A percentile compares a stretch with the other conserved stretches of the same genome.
Evolutionary conservation across 2,888 invertebrate genomes (phyloP).

Genomic region (Scaptomyza flava): DNA sequence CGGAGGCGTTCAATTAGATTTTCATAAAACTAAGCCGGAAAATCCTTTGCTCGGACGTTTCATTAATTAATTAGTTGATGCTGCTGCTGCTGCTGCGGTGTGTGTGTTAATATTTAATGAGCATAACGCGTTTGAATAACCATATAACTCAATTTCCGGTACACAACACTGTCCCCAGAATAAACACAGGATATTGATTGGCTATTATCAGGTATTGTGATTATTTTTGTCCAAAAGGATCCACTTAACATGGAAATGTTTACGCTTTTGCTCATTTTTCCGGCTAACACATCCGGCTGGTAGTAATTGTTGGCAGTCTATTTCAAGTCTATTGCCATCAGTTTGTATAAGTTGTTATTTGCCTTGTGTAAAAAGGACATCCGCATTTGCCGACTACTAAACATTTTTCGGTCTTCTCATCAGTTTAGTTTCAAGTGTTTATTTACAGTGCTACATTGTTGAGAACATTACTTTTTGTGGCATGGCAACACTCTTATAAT

Average conservation of each 20-base stretch:
- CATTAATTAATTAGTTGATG: constrained; percentile 62
- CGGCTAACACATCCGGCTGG: constrained; percentile 32
- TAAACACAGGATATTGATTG: neutral
- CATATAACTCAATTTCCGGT: constrained; percentile 54
- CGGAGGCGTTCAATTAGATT: constrained; percentile 26
- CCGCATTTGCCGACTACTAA: constrained; percentile 25
- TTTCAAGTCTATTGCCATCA: constrained; percentile 24
- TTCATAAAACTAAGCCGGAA: constrained; percentile 24
- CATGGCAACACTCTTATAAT: constrained; percentile 29
- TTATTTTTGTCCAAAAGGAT: constrained; percentile 11
- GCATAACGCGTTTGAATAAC: constrained; percentile 51
- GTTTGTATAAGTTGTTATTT: constrained; percentile 36
- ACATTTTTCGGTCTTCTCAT: constrained; percentile 19
- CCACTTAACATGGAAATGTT: neutral
- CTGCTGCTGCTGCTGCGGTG: neutral
- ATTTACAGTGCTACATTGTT: constrained; percentile 12
- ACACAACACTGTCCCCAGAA: neutral
- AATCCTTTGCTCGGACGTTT: constrained; percentile 23
- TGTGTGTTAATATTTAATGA: constrained; percentile 55
- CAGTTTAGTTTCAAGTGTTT: constrained; percentile 38
- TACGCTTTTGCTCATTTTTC: constrained; percentile 5
- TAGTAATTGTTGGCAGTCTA: constrained; percentile 12
- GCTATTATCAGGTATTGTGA: neutral
- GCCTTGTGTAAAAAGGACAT: constrained; percentile 35
- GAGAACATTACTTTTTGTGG: constrained; percentile 1